Conservation (phyloP, 2,888 invertebrate species). For the Chrysopilus asiliformis region DNA sequence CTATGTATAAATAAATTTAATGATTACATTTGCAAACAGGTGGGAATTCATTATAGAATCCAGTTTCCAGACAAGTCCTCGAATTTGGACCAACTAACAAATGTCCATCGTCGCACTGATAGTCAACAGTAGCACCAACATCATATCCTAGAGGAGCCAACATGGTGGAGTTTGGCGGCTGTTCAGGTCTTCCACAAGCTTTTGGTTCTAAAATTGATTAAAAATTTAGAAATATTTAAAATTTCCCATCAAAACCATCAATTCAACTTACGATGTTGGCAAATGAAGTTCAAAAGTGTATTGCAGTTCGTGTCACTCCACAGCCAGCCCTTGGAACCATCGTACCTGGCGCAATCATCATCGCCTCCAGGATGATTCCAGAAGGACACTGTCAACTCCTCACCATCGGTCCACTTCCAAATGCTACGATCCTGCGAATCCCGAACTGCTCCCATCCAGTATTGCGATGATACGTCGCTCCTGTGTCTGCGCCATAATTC, state of each 20-base stretch:
- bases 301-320: slow-evolving; percentile 89
- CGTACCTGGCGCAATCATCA: slow-evolving; percentile 78
- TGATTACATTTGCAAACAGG: slow-evolving; percentile 79
- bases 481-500: slow-evolving; percentile 83
- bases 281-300: slow-evolving; percentile 74
- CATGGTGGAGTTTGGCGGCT: slow-evolving; percentile 88
- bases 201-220: slow-evolving; percentile 54
- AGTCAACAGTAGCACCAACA: slow-evolving; percentile 73
- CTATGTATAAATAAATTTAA: background rate
- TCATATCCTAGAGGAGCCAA: slow-evolving; percentile 55
- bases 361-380: slow-evolving; percentile 78
- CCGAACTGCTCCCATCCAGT: slow-evolving; percentile 89
- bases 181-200: slow-evolving; percentile 82
- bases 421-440: slow-evolving; percentile 61
- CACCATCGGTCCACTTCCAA: slow-evolving; percentile 86
- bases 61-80: slow-evolving; percentile 76
- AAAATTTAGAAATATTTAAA: slow-evolving; percentile 11
- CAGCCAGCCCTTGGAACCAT: slow-evolving; percentile 87
- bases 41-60: slow-evolving; percentile 87
- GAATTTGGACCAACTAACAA: slow-evolving; percentile 72
- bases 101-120: slow-evolving; percentile 74
- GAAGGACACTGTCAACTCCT: slow-evolving; percentile 78
- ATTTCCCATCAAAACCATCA: too few species aligned
- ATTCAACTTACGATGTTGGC: slow-evolving; percentile 73
- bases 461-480: slow-evolving; percentile 82